A percentile compares a stretch with the other conserved stretches of the same genome.
Conservation (phyloP, 92 coral and sea anemone species). For the Ricordea florida region DNA sequence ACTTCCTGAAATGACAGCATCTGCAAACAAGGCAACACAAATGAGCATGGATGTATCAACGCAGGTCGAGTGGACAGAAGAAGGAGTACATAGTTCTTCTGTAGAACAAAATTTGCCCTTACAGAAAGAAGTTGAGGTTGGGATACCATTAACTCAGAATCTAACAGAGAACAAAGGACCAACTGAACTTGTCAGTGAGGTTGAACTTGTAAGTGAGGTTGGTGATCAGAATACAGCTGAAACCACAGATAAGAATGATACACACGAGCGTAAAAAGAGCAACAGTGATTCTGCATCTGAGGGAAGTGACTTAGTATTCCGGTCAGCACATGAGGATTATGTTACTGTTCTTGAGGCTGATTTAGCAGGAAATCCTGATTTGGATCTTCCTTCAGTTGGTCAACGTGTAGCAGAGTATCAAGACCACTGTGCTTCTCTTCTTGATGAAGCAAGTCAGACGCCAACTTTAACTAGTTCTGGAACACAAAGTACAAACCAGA, state of each 20-base stretch:
- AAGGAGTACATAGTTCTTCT: constrained; percentile 8
- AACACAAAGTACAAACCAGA: constrained; percentile 66
- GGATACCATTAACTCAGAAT: constrained; percentile 7
- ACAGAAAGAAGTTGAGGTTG: constrained; percentile 12
- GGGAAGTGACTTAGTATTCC: constrained; percentile 73
- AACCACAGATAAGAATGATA: neutral
- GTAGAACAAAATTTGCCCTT: constrained; percentile 8
- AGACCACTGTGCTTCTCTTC: constrained; percentile 15
- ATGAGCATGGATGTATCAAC: constrained; percentile 83
- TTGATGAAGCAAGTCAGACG: constrained; percentile 78
- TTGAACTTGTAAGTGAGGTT: constrained; percentile 15
- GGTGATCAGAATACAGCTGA: neutral
- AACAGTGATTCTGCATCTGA: constrained; percentile 78
- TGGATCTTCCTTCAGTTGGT: constrained; percentile 5
- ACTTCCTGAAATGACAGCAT: constrained; percentile 2
- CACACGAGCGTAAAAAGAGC: constrained; percentile 47
- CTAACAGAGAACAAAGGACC: constrained; percentile 3
- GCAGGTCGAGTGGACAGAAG: constrained; percentile 48
- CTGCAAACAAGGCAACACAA: constrained; percentile 27
- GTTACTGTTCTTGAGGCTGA: constrained; percentile 81
- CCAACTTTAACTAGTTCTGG: constrained; percentile 71
- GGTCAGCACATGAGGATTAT: constrained; percentile 89
- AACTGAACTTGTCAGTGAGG: constrained; percentile 32
- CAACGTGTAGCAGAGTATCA: constrained; percentile 33
- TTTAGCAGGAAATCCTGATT: constrained; percentile 21